phyloP scores from a whole-genome alignment of 37 sponge, comb jelly and placozoan genomes.

The Crambe crambe region DNA sequence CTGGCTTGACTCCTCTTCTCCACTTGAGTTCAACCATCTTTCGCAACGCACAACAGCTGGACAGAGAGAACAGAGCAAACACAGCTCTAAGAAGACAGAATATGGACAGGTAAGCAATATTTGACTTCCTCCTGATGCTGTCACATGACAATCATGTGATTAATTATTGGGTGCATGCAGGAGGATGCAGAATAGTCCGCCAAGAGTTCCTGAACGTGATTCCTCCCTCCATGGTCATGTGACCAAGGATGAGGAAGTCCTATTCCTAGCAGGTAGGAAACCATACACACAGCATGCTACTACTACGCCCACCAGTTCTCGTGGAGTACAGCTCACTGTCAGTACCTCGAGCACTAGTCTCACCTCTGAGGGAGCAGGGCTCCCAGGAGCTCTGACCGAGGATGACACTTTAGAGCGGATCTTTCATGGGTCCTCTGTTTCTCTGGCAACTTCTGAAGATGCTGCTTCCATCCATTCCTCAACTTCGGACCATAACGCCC shows the following conservation, averaged over 20 bases:
- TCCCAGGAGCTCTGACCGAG: background rate
- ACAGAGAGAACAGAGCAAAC: conserved; percentile 16
- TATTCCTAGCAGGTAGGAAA: conserved; percentile 52
- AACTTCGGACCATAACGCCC: background rate
- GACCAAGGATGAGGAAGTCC: conserved; percentile 15
- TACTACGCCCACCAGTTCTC: background rate
- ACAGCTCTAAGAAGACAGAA: background rate
- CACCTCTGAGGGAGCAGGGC: background rate
- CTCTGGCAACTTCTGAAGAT: conserved; percentile 2
- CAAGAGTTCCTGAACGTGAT: conserved; percentile 23
- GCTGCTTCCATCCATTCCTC: background rate
- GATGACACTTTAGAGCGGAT: conserved; percentile 10
- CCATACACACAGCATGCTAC: background rate
- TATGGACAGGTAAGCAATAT: background rate
- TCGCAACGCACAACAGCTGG: conserved; percentile 30
- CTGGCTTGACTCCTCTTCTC: conserved; percentile 27
- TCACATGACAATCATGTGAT: conserved; percentile 18
- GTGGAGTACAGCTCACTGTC: background rate
- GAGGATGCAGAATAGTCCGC: background rate
- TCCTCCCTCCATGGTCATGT: conserved; percentile 34
- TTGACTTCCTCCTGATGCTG: too few relatives aligned
- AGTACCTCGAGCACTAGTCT: conserved; percentile 5
- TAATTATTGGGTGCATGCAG: conserved; percentile 1
- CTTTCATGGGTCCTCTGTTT: background rate
- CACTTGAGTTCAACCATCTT: conserved; percentile 46